Evolutionary conservation across 1,140 invertebrate species (phyloP), one percentile per base, ranked within the genome.

Genomic region (Ephestia elutella): DNA sequence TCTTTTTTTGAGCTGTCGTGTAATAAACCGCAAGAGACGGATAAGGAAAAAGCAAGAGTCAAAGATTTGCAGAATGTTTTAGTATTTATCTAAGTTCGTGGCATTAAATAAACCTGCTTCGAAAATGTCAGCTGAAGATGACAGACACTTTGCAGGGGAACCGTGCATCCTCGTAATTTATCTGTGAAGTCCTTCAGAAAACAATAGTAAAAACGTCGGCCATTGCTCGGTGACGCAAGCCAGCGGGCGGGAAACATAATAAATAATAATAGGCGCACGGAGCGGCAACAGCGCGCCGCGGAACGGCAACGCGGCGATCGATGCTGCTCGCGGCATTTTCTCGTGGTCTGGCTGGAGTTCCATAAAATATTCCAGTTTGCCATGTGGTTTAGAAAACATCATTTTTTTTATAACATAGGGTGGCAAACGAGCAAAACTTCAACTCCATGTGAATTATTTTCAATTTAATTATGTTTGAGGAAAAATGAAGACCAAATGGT

Each of bases 221-320:
- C 56, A 57, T 49, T 60, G 54, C 38, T 55, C 48, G 58, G 53
- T 60, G 53, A 59, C 55, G 55, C 55, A 55, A 60, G 56, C 56
- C 50, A 53, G 21, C 20, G 49, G 49, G 49, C 50, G 50, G 50
- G 61, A 61, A 66, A 56, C 53, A 55, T 60, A 60, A 60, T 50
- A 60, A 63, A 63, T 67, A 57, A 57, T 57, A 60, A 35, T 53
- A 53, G 50, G 35, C 13, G 44, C 48, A 21, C 54, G 65, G 66
- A 49, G 49, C 60, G 69, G 65, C 70, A 71, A 72, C 70, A 57
- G 66, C 61, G 49, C 57, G 61, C 18, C 25, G 49, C 54, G 62
- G 59, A 18, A 51, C 55, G 68, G 64, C 66, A 67, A 65, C 63
- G 57, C 59, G 58, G 54, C 62, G 54, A 61, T 60, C 59, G 54